phyloP scores from a whole-genome alignment of 2,113 vertebrate species.

The Thryonomys swinderianus region DNA sequence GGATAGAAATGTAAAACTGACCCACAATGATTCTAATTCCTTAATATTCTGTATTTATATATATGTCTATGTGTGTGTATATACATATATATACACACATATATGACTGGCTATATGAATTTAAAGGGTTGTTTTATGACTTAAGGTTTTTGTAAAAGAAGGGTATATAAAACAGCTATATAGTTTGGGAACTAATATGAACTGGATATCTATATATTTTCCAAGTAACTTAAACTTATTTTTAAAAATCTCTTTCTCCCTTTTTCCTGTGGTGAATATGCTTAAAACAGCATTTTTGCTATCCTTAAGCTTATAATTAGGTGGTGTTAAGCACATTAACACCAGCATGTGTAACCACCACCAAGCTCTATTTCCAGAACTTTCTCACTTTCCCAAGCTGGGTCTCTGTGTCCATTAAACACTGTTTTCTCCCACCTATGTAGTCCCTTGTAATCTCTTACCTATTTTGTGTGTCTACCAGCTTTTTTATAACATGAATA shows the following conservation, averaged over 20 bases:
- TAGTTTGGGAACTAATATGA: background rate
- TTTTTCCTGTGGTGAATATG: background rate
- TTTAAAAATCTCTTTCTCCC: background rate
- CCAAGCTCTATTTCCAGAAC: background rate
- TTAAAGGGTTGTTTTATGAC: conserved; percentile 32
- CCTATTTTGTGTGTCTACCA: background rate
- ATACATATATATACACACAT: too few relatives aligned
- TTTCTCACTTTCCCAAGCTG: background rate
- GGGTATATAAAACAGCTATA: background rate
- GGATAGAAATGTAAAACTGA: conserved; percentile 25
- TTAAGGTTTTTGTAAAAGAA: conserved; percentile 30
- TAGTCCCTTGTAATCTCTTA: background rate
- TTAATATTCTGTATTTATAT: background rate
- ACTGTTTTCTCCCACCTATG: background rate
- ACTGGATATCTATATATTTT: background rate
- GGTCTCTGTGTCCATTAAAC: background rate
- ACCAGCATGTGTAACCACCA: background rate
- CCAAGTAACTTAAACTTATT: background rate
- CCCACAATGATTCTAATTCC: background rate
- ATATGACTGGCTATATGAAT: background rate
- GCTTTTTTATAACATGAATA: background rate
- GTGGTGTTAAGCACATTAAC: background rate
- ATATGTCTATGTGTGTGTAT: background rate
- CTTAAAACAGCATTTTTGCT: background rate
- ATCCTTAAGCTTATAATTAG: background rate